Evolutionary conservation across 2,888 invertebrate genomes (phyloP), one percentile per base, ranked within the genome.

Genomic region (Ormyrus nitidulus): DNA sequence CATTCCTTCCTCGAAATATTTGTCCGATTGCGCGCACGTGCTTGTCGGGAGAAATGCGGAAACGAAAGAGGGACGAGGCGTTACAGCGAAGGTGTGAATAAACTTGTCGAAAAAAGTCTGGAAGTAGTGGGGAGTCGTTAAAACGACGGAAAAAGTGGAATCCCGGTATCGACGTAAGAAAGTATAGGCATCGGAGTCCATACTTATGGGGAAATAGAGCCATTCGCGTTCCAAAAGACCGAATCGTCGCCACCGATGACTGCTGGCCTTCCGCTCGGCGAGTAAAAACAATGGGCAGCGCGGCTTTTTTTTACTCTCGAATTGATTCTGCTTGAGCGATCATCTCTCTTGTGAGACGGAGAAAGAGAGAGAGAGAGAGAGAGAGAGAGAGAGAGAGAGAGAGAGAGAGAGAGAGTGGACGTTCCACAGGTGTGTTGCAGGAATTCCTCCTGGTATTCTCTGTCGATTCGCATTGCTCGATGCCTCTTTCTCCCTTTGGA

Each of bases 141-240:
- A 82, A 49, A 74, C 75, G 61, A 62, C 70, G 65, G 76, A 84
- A 83, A 83, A 84, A 84, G 83, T 72, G 81, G 82, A 83, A 85
- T 84, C 83, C 81, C 76, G 82, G 81, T 82, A 84, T 83, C 81
- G 80, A 80, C 79, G 78, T 78, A 81, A 82, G 79, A 83, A 80
- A 79, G 77, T 81, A 82, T 70, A 78, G 71, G 79, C 79, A 77
- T 80, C 68, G 7, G 9, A 19, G 8, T 65, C 65, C n/a, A 34
- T 61, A 10, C 51, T 65, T 65, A 19, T 51, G 51, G 82, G 78
- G 78, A 82, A 83, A 83, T 83, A 71, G 78, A 83, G 81, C 81
- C 82, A 82, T 83, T 78, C 79, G 81, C 81, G 81, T 80, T 81
- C 80, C 81, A 73, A 19, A 64, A 56, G 65, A 76, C 77, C 76